These are phyloP conservation scores for Gymnocypris eckloni DNA, from an alignment of 2,797 vertebrate species.

Conservation along the genomic window DNA sequence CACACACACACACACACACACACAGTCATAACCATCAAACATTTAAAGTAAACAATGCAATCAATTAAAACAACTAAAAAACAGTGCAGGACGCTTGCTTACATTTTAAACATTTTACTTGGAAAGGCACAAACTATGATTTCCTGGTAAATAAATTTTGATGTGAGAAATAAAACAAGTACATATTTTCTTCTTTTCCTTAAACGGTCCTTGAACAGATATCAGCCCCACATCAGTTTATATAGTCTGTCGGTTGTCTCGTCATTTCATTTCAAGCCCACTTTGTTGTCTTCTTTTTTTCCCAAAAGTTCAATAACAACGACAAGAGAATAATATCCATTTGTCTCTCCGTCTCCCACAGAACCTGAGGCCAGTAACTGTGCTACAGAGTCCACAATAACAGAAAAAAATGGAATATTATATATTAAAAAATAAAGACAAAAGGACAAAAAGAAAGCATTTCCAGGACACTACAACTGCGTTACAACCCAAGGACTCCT, in stretches of 20 bases:
- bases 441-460: conserved; percentile 60
- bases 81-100: conserved; percentile 62
- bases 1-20: neutral
- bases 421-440: conserved; percentile 57
- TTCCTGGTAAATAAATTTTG: conserved; percentile 85
- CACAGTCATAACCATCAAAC: neutral
- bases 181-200: conserved; percentile 64
- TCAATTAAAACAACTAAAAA: conserved; percentile 41
- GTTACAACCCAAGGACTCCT: conserved; percentile 74
- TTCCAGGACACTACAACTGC: conserved; percentile 80
- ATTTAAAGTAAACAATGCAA: conserved; percentile 67
- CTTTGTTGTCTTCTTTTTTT: conserved; percentile 60
- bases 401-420: conserved; percentile 68
- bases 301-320: conserved; percentile 83
- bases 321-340: conserved; percentile 76
- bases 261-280: conserved; percentile 76
- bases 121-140: conserved; percentile 89
- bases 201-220: conserved; percentile 74
- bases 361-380: conserved; percentile 85
- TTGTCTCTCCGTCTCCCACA: conserved; percentile 79
- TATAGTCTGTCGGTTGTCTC: conserved; percentile 75
- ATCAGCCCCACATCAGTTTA: conserved; percentile 77
- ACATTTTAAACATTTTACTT: conserved; percentile 87
- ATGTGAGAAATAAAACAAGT: conserved; percentile 82
- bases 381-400: conserved; percentile 80